Percentiles rank a stretch among this genome's conserved stretches.
phyloP scores from a whole-genome alignment of 2,888 invertebrate genomes.

The Limnephilus auricula region DNA sequence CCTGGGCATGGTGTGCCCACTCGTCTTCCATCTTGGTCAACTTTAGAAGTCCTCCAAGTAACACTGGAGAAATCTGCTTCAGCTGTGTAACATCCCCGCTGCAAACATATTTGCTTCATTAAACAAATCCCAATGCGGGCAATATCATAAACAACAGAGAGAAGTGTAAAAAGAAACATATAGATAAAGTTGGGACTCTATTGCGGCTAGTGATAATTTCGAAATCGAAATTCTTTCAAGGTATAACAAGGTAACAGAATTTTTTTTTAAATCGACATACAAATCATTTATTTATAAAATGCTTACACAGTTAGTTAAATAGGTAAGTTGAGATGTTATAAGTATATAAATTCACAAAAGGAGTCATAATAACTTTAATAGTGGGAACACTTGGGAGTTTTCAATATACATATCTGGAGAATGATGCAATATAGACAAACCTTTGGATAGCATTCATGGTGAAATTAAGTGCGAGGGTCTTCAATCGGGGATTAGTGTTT shows the following conservation, averaged over 20 bases:
- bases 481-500: slow-evolving; percentile 89
- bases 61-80: slow-evolving; percentile 83
- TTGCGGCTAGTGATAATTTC: background rate
- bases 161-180: background rate
- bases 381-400: background rate
- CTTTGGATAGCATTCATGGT: slow-evolving; percentile 88
- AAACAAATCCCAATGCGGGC: background rate
- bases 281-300: slow-evolving; percentile 65
- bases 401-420: background rate
- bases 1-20: slow-evolving; percentile 81
- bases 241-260: no score
- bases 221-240: background rate
- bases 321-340: background rate
- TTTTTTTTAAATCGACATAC: background rate
- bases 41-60: slow-evolving; percentile 85
- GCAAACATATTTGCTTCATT: slow-evolving; percentile 65
- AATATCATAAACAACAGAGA: background rate
- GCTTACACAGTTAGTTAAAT: background rate
- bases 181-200: background rate
- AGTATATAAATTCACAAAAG: no score
- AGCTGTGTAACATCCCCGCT: slow-evolving; percentile 81
- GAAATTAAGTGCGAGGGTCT: slow-evolving; percentile 89
- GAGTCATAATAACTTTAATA: background rate
- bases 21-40: slow-evolving; percentile 82
- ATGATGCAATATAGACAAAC: slow-evolving; percentile 75